phyloP scores from a whole-genome alignment of 2,797 vertebrate genomes.

The Anableps anableps region DNA sequence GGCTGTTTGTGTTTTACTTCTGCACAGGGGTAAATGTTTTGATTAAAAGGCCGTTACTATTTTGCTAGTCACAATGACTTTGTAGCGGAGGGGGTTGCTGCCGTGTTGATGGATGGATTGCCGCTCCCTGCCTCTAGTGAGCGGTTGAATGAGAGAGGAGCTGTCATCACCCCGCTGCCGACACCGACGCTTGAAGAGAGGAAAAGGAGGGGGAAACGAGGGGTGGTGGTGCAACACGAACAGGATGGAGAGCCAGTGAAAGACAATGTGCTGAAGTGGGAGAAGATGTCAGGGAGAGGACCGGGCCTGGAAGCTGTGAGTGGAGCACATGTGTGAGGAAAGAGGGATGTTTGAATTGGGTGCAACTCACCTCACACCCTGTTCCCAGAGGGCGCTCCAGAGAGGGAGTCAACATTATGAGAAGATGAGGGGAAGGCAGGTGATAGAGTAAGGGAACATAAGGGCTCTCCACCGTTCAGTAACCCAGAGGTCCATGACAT shows the following conservation, averaged over 20 bases:
- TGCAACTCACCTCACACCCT: conserved; percentile 72
- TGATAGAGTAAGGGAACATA: conserved; percentile 25
- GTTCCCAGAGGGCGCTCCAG: conserved; percentile 56
- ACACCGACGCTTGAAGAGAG: conserved; percentile 58
- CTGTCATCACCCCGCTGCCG: conserved; percentile 74
- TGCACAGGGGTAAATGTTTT: conserved; percentile 78
- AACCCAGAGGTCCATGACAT: conserved; percentile 59
- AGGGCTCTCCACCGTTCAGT: conserved; percentile 7
- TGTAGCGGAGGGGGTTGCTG: conserved; percentile 74
- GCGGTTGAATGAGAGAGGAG: conserved; percentile 70
- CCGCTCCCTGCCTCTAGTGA: conserved; percentile 75
- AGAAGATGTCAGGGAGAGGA: conserved; percentile 51
- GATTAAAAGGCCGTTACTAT: conserved; percentile 82
- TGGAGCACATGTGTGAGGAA: conserved; percentile 41
- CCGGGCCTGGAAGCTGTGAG: conserved; percentile 30
- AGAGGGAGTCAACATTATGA: conserved; percentile 59
- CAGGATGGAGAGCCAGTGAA: conserved; percentile 48
- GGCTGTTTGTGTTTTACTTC: conserved; percentile 73
- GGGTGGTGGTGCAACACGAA: conserved; percentile 23
- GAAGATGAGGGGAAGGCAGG: conserved; percentile 60
- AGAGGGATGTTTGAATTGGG: conserved; percentile 52
- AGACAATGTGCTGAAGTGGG: conserved; percentile 61
- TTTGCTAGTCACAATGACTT: conserved; percentile 80
- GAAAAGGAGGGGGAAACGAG: conserved; percentile 12
- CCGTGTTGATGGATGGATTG: conserved; percentile 73